Evolutionary conservation across 2,797 vertebrate species (phyloP), one percentile per base, ranked within the genome.

Genomic region (Rhinichthys osculus): DNA sequence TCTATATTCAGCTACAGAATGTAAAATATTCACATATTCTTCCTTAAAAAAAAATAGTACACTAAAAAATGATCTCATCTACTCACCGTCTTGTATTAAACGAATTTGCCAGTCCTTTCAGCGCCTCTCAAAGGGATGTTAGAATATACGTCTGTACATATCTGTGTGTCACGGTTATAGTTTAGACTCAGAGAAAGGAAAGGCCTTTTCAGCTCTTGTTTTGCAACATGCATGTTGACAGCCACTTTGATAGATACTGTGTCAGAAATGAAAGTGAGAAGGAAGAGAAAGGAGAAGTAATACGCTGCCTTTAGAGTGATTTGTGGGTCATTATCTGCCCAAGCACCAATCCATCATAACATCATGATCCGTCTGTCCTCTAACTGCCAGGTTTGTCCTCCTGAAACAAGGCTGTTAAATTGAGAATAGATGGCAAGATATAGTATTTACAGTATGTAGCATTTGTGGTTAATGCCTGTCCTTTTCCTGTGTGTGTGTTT

Each of bases 401-500:
- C 21, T 78, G 10, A 8, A 8, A 27, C 54, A 62, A 38, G 38
- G 23, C 23, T 78, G 8, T 11, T 62, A 17, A 77, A 78, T 11
- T 0, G 10, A 27, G 54, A 78, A 79, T 19, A 64, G 38, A 62
- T 62, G 14, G 3, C 57, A 42, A 44, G 17, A 62, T 77, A 10
- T 23, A 57, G 54, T 57, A 57, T 57, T n/a, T 16, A 33, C 1
- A 3, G 38, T 70, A 19, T 33, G 21, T 77, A 35, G 5, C 47
- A 14, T 76, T 69, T 76, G 3, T 57, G 50, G 62, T 72, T n/a
- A 42, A 52, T 66, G 30, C n/a, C 23, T 42, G 16, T 54, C 5
- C 78, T 17, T 83, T 73, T 79, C 13, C 11, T 70, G 44, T 54
- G 38, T 30, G 30, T 77, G 52, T 89, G 69, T 85, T 82, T 44